A percentile compares a stretch with the other conserved stretches of the same genome.
phyloP scores from a whole-genome alignment of 2,888 invertebrate genomes.

The Drosophila anomelani region DNA sequence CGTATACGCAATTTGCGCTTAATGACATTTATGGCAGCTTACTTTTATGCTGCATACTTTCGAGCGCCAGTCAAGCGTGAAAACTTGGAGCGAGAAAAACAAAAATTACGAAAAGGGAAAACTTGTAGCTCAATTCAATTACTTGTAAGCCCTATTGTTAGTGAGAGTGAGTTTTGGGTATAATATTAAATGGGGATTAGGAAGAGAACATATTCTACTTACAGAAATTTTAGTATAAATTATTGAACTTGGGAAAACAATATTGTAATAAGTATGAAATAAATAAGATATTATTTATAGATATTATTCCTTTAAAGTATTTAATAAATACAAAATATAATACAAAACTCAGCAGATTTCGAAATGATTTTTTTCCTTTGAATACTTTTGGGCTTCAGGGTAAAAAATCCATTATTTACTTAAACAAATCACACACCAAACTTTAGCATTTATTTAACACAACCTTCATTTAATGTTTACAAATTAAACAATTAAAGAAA shows the following conservation, averaged over 20 bases:
- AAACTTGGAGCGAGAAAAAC: slow-evolving; percentile 8
- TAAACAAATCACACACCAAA: too few relatives aligned
- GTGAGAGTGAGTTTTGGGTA: too few relatives aligned
- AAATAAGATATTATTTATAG: too few relatives aligned
- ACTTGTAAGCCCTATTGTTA: background rate
- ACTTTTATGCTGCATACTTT: slow-evolving; percentile 33
- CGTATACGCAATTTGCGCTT: slow-evolving; percentile 38
- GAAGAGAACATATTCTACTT: too few relatives aligned
- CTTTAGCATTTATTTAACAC: background rate
- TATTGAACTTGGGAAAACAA: too few relatives aligned
- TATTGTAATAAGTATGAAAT: too few relatives aligned
- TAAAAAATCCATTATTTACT: too few relatives aligned
- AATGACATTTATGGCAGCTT: slow-evolving; percentile 34
- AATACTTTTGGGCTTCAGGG: background rate
- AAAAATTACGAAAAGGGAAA: background rate
- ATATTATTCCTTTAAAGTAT: too few relatives aligned
- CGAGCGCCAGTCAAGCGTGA: slow-evolving; percentile 12
- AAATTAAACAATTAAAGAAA: slow-evolving; percentile 20
- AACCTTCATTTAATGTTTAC: slow-evolving; percentile 3
- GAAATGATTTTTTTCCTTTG: background rate
- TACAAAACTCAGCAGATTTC: too few relatives aligned
- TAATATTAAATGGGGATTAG: background rate
- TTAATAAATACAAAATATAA: background rate
- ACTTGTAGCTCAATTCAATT: background rate
- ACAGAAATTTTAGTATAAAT: background rate